phyloP scores from a whole-genome alignment of 2,113 vertebrate genomes.

The Oxyura jamaicensis region DNA sequence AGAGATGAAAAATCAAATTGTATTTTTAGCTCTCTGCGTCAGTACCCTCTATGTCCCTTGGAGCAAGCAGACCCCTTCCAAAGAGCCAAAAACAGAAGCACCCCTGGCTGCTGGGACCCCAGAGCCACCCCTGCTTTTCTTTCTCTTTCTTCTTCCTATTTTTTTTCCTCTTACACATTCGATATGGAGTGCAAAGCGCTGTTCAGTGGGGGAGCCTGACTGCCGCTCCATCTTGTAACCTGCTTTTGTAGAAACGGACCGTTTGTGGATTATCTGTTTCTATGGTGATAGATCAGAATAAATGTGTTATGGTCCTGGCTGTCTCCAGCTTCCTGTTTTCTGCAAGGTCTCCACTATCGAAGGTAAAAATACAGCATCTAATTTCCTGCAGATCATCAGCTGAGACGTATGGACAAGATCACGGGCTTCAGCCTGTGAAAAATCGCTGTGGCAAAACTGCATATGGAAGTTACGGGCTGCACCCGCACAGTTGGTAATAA shows the following conservation, averaged over 20 bases:
- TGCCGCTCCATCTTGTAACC: background rate
- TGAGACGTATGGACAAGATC: background rate
- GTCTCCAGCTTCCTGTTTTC: constrained; percentile 12
- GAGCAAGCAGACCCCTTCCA: background rate
- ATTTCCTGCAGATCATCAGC: background rate
- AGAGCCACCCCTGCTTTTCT: background rate
- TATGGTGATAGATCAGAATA: constrained; percentile 52
- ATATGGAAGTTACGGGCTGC: background rate
- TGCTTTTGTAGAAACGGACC: background rate
- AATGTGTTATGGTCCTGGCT: background rate
- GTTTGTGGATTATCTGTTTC: constrained; percentile 33
- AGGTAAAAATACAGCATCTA: background rate
- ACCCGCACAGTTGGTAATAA: background rate
- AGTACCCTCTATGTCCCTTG: background rate
- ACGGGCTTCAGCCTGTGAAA: background rate
- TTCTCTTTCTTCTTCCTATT: fast-evolving
- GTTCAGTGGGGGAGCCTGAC: background rate
- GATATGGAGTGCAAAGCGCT: fast-evolving
- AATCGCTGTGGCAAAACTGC: background rate
- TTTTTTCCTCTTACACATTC: fast-evolving
- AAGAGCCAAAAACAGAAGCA: background rate
- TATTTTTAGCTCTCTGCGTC: background rate
- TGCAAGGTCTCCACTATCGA: background rate
- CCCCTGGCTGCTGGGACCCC: background rate
- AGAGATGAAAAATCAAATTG: background rate